Base-by-base conservation (phyloP, 1,140 invertebrate genomes). In the Acromyrmex heyeri region DNA sequence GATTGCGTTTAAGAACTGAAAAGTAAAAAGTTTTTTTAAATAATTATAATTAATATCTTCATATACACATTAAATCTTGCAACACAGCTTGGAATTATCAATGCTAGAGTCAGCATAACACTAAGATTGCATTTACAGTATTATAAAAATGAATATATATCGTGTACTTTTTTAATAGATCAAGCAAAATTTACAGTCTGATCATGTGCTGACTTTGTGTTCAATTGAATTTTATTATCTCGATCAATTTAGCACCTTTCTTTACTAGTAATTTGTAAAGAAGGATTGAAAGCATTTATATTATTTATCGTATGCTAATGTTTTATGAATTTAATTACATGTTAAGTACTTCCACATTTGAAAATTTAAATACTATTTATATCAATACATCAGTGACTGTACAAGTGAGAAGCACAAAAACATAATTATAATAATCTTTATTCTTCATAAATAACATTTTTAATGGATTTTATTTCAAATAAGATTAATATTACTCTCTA, bases 51-150 rank as follows among this genome's bases (percentile, higher is more conserved):
- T 70, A 64, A 59, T 77, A 88, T 38, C 81, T 91, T 91, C 24
- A 59, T 73, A 44, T 57, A n/a, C 77, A 70, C 88, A 89, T 62
- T 65, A 55, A 88, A 75, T 85, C 61, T 55, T 85, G 73, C 77
- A 87, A 64, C 24, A 67, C 34, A 69, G 55, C 24, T 53, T 79
- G 59, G 24, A 65, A 69, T 57, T 64, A 85, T 38, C n/a, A 73
- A 67, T 85, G 64, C 62, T 72, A 91, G 38, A 81, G 10, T 44
- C 91, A 87, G 75, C 70, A 38, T 91, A 86, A 88, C 64, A 83
- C 69, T 62, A 87, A 88, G 53, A 81, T 69, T 21, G 62, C 81
- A 89, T 93, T 91, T 87, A 77, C 89, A 91, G 87, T 91, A 90
- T 91, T 91, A 91, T 73, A 62, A 73, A 87, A 38, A 62, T 88